Conservation (phyloP, 2,113 vertebrate species). For the Melanerpes formicivorus region DNA sequence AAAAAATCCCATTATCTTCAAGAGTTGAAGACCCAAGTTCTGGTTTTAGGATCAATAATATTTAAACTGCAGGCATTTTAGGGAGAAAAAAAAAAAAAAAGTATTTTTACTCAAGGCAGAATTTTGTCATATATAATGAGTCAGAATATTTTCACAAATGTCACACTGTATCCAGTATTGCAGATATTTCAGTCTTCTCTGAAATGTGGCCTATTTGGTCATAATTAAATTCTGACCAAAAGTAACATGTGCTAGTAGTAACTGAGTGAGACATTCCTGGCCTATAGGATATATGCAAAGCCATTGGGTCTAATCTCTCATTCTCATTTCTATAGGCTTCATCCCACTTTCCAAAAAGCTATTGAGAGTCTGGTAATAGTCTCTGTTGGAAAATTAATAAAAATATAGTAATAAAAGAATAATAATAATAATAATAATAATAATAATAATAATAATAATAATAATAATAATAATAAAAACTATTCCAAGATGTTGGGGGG, state of each 20-base stretch:
- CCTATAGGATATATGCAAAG: neutral
- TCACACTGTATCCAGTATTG: neutral
- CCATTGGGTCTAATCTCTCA: neutral
- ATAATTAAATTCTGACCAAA: neutral
- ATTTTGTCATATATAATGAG: neutral
- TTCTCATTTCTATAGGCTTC: neutral
- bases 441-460: too few species aligned
- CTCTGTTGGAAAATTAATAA: neutral
- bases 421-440: too few species aligned
- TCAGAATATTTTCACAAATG: neutral
- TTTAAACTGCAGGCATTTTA: neutral
- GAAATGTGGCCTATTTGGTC: neutral
- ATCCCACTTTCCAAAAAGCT: neutral
- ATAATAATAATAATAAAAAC: too few species aligned
- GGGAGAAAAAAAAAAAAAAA: neutral
- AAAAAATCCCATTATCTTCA: neutral
- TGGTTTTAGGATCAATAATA: neutral
- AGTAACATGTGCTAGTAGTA: neutral
- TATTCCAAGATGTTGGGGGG: neutral
- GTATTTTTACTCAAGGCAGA: neutral
- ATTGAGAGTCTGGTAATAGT: neutral
- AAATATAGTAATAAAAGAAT: too few species aligned
- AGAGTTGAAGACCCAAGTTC: neutral
- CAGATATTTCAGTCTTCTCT: neutral
- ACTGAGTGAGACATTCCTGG: neutral